A percentile compares a stretch with the other conserved stretches of the same genome.
phyloP scores from a whole-genome alignment of 2,888 invertebrate genomes.

The Mesorhabditis sp. region DNA sequence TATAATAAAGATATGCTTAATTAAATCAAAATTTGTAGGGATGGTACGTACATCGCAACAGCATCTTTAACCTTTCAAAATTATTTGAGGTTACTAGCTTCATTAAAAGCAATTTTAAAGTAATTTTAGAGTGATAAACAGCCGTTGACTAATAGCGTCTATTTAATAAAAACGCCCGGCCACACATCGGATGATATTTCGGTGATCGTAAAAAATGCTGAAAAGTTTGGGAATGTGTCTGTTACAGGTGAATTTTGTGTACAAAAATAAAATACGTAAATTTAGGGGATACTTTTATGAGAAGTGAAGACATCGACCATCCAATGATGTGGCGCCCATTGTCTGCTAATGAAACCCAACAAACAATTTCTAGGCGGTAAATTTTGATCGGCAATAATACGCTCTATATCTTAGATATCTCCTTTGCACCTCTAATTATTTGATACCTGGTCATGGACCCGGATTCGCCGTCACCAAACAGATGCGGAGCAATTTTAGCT shows the following conservation, averaged over 20 bases:
- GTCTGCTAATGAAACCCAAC: conserved; percentile 38
- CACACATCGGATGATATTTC: conserved; percentile 55
- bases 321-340: conserved; percentile 53
- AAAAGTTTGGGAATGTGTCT: conserved; percentile 44
- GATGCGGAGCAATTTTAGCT: neutral
- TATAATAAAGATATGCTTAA: no score
- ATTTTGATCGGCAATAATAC: neutral
- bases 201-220: conserved; percentile 42
- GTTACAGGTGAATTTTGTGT: conserved; percentile 29
- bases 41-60: conserved; percentile 42
- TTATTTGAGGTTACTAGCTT: conserved; percentile 31
- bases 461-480: conserved; percentile 27
- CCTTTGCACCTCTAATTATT: conserved; percentile 39
- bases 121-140: conserved; percentile 36
- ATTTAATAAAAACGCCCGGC: conserved; percentile 45
- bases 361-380: conserved; percentile 25
- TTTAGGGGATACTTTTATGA: conserved; percentile 39
- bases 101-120: neutral
- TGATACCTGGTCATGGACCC: conserved; percentile 48
- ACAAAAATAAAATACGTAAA: neutral
- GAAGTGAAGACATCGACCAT: conserved; percentile 47
- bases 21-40: conserved; percentile 14
- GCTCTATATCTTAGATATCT: conserved; percentile 20
- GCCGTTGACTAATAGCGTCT: conserved; percentile 44
- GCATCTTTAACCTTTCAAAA: conserved; percentile 44